Percentiles rank a stretch among this genome's conserved stretches.
Evolutionary conservation across 2,797 vertebrate genomes (phyloP).

Genomic region (Danio tinwini): DNA sequence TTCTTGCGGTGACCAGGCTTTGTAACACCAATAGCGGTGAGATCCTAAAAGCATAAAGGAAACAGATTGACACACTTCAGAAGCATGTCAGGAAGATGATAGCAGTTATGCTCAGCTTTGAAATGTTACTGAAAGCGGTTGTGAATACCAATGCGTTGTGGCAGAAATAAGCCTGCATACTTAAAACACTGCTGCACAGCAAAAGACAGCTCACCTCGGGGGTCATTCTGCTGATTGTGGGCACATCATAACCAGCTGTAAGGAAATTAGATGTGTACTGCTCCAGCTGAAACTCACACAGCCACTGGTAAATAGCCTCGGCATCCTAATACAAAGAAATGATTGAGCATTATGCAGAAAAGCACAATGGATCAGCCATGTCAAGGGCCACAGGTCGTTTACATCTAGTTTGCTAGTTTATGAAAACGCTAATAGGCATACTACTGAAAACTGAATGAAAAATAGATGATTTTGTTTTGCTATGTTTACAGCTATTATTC

Average conservation of each 20-base stretch:
- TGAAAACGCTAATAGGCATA: not conserved
- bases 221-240: conserved; percentile 97
- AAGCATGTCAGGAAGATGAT: not conserved
- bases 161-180: not conserved
- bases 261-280: conserved; percentile 91
- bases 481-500: not conserved
- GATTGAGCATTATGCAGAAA: not conserved
- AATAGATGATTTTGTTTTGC: not conserved
- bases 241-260: conserved; percentile 90
- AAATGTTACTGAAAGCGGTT: not conserved
- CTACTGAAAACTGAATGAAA: not conserved
- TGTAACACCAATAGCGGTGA: conserved; percentile 95
- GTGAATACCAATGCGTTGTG: not conserved
- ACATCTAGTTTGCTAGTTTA: not conserved
- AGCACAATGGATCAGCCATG: not conserved
- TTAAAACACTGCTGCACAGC: not conserved
- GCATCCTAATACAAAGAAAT: conserved; percentile 80
- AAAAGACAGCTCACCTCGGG: conserved; percentile 83
- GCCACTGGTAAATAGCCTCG: conserved; percentile 94
- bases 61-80: conserved; percentile 4
- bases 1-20: conserved; percentile 98
- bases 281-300: conserved; percentile 93
- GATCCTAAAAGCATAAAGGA: conserved; percentile 78
- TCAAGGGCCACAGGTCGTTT: not conserved
- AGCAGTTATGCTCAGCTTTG: not conserved